A percentile compares a stretch with the other conserved stretches of the same genome.
These are phyloP conservation scores for Plestiodon gilberti DNA, from an alignment of 2,113 vertebrate species.

Conservation along the genomic window DNA sequence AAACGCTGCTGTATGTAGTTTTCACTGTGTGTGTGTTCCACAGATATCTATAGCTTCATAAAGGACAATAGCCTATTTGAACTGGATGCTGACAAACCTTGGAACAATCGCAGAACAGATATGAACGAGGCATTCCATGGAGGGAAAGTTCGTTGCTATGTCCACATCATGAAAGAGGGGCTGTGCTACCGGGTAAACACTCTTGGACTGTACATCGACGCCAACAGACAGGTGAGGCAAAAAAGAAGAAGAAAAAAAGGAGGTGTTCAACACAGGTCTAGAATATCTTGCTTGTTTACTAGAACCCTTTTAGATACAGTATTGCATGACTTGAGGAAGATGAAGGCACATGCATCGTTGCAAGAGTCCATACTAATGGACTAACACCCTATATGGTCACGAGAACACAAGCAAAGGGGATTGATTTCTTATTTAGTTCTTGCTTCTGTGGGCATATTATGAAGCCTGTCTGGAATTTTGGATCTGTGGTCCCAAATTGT, in stretches of 20 bases:
- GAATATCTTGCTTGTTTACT: neutral
- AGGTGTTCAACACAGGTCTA: neutral
- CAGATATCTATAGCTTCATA: constrained; percentile 89
- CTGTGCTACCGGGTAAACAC: constrained; percentile 94
- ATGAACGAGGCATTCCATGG: constrained; percentile 88
- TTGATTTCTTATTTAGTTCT: neutral
- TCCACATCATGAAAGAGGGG: constrained; percentile 92
- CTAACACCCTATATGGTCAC: neutral
- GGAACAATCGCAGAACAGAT: constrained; percentile 92
- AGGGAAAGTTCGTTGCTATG: constrained; percentile 91
- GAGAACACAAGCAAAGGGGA: neutral
- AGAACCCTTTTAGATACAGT: neutral
- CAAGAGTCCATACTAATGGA: neutral
- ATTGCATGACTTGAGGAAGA: neutral
- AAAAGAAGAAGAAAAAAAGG: neutral
- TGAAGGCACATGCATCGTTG: neutral
- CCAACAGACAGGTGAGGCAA: constrained; percentile 90
- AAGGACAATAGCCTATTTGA: constrained; percentile 84
- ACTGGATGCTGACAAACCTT: constrained; percentile 86
- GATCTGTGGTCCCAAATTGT: neutral
- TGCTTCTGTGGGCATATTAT: neutral
- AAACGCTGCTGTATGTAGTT: no score
- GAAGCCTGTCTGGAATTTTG: neutral
- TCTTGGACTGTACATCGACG: constrained; percentile 92
- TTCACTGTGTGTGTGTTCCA: constrained; percentile 65